Conservation (phyloP, 1,140 invertebrate genomes). For the Nasonia longicornis region DNA sequence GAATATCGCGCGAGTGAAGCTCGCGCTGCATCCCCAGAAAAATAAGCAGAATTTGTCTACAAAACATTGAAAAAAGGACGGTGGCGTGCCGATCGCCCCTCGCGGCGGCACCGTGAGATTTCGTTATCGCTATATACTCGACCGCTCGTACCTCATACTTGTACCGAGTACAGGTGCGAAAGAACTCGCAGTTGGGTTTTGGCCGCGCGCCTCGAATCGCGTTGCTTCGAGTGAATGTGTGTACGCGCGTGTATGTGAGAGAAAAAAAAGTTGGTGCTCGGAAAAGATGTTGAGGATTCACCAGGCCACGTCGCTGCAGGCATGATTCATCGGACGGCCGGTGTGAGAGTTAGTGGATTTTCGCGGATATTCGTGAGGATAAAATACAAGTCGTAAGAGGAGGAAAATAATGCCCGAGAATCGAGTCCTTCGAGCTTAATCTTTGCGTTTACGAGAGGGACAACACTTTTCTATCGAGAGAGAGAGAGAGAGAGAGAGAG, state of each 20-base stretch:
- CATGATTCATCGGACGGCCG: constrained; percentile 15
- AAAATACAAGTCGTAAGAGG: neutral
- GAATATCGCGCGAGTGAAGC: no score
- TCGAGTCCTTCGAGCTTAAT: no score
- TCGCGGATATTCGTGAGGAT: constrained; percentile 12
- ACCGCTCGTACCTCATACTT: neutral
- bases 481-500: no score
- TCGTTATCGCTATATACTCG: neutral
- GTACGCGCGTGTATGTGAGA: no score
- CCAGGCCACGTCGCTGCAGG: no score
- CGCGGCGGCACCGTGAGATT: neutral
- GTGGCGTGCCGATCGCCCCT: neutral
- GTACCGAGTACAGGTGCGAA: neutral
- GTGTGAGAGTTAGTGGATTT: constrained; percentile 7
- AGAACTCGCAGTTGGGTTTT: neutral
- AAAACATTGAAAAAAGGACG: neutral
- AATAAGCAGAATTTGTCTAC: no score
- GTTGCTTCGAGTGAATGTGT: no score
- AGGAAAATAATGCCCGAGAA: no score
- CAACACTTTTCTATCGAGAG: no score
- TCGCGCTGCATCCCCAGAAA: no score
- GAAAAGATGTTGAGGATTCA: neutral
- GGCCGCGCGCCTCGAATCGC: no score
- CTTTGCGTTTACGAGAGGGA: no score
- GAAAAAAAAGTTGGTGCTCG: neutral